Base-by-base conservation (phyloP, 2,797 vertebrate genomes). In the Falco naumanni region DNA sequence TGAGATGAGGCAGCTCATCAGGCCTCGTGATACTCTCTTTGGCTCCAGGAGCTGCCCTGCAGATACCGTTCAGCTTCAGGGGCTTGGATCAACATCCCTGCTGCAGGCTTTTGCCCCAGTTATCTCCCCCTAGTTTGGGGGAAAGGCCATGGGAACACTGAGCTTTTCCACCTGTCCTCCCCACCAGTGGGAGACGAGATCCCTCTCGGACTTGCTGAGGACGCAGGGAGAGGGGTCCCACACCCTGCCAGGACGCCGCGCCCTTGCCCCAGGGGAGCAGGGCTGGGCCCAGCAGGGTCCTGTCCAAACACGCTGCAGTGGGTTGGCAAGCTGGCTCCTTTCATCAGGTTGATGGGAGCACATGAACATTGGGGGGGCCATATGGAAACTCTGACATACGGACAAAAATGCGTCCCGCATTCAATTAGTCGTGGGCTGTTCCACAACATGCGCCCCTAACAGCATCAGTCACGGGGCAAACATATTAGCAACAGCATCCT, bases 391-490 rank as follows among this genome's bases (percentile, higher is more conserved):
- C 76, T 80, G 87, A 78, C n/a, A 33, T 13, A 22, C 0, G 1
- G 28, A 48, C 29, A 50, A 9, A 37, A 24, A 15, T 1, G 2
- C 3, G 0, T 85, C 47, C 37, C 1, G 0, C 8, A 7, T 43
- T 8, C 0, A 4, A 45, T 56, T 57, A 26, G 89, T 13, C 1
- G 4, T 10, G 59, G 84, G 64, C 76, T 69, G 65, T 61, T 84
- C 76, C 26, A 4, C 69, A 24, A 50, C 63, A 14, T 1, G 10
- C 1, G 0, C 24, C 63, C 48, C 65, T 80, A 89, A 92, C 87
- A 78, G 45, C 72, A 92, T 93, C 17, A 1, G 89, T 72, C 41
- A 60, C 3, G 66, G 92, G 69, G 13, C 50, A 29, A 71, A 84
- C 69, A 18, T 48, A 3, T 72, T 77, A 76, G 45, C 63, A 43